These are phyloP conservation scores for Bufo bufo DNA, from an alignment of 2,113 vertebrate species.

Conservation along the genomic window DNA sequence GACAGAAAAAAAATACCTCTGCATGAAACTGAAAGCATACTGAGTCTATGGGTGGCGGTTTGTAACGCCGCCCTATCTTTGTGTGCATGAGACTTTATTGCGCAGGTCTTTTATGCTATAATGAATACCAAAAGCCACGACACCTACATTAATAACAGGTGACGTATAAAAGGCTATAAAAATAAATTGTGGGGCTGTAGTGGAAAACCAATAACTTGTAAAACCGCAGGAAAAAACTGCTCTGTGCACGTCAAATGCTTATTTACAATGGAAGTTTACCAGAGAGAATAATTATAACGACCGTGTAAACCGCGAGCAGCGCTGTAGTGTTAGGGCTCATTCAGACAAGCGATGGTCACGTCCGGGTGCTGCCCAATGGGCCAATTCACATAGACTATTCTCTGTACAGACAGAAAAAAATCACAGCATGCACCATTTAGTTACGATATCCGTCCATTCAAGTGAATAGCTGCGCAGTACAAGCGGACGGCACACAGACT, in stretches of 20 bases:
- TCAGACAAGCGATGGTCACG: not conserved
- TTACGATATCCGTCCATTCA: no score
- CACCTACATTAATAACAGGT: not conserved
- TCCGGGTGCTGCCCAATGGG: no score
- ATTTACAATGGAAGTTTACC: slow-evolving; percentile 17
- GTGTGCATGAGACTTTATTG: no score
- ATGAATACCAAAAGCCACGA: not conserved
- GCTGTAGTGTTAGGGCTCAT: not conserved
- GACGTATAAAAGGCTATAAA: not conserved
- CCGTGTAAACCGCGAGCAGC: not conserved
- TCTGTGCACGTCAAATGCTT: not conserved
- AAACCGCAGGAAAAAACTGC: not conserved
- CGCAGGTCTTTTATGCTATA: not conserved
- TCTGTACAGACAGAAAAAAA: no score
- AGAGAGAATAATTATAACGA: not conserved
- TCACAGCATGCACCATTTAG: no score
- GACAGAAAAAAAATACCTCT: no score
- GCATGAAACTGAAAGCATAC: no score
- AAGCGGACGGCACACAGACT: no score
- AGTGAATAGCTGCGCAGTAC: no score
- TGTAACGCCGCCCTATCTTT: no score
- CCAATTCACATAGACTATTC: no score
- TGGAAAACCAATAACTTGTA: not conserved
- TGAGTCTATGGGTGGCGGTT: no score
- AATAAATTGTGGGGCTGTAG: not conserved